Percentiles rank a stretch among this genome's conserved stretches.
These are phyloP conservation scores for Stegastes partitus DNA, from an alignment of 2,113 vertebrate genomes.

Conservation along the genomic window DNA sequence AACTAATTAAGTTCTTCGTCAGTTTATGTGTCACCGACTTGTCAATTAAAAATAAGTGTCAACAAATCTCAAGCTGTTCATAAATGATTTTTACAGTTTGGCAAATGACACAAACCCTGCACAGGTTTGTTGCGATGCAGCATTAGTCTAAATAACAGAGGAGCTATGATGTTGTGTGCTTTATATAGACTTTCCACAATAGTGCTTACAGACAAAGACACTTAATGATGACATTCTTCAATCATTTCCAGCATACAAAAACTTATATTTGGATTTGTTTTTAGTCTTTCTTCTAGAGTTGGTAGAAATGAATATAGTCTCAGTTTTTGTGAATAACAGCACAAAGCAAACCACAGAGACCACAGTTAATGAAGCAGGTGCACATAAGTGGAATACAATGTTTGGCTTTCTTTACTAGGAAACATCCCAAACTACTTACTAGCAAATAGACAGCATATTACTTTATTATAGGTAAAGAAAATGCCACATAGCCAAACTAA, in stretches of 20 bases:
- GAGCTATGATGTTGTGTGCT: too few species aligned
- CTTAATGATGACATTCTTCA: too few species aligned
- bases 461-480: background rate
- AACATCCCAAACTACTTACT: background rate
- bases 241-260: background rate
- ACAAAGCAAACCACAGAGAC: background rate
- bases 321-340: conserved; percentile 13
- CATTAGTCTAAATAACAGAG: background rate
- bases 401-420: background rate
- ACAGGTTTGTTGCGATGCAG: background rate
- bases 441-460: background rate
- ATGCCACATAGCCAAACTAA: background rate
- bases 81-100: background rate
- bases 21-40: background rate
- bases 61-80: background rate
- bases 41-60: background rate
- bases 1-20: background rate
- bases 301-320: too few species aligned
- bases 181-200: too few species aligned
- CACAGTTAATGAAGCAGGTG: background rate
- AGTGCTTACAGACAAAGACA: too few species aligned
- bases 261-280: background rate
- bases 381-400: background rate
- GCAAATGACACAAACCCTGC: background rate
- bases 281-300: background rate